Conservation (phyloP, 1,140 invertebrate species). For the Drosophila neocordata region DNA sequence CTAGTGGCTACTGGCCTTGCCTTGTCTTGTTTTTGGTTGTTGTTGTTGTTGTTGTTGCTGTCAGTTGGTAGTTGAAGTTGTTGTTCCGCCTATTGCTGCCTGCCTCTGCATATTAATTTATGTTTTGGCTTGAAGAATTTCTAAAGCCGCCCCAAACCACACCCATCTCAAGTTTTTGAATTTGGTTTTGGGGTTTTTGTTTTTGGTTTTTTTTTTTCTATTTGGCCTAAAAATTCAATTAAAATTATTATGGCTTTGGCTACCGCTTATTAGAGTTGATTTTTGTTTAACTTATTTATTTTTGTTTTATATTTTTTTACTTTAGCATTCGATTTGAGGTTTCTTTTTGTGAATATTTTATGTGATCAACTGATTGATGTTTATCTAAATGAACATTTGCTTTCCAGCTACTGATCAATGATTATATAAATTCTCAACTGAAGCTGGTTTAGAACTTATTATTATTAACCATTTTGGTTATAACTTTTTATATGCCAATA, state of each 20-base stretch:
- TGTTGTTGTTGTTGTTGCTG: not conserved
- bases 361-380: no score
- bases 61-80: constrained; percentile 12
- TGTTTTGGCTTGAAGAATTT: constrained; percentile 55
- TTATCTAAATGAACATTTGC: constrained; percentile 9
- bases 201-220: constrained; percentile 12
- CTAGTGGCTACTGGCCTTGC: constrained; percentile 42
- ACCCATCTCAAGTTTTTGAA: constrained; percentile 45
- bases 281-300: not conserved
- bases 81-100: constrained; percentile 51
- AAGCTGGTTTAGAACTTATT: no score
- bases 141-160: constrained; percentile 31
- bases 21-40: not conserved
- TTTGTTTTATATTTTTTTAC: constrained; percentile 18
- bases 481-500: no score
- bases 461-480: no score
- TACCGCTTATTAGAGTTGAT: constrained; percentile 50
- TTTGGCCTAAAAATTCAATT: constrained; percentile 53
- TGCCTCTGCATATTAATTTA: constrained; percentile 57
- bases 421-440: no score
- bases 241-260: constrained; percentile 45
- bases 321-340: constrained; percentile 41
- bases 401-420: no score
- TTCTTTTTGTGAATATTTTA: constrained; percentile 10
- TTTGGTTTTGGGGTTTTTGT: not conserved